Base-by-base conservation (phyloP, 2,888 invertebrate species). In the Monoplex corrugatus region DNA sequence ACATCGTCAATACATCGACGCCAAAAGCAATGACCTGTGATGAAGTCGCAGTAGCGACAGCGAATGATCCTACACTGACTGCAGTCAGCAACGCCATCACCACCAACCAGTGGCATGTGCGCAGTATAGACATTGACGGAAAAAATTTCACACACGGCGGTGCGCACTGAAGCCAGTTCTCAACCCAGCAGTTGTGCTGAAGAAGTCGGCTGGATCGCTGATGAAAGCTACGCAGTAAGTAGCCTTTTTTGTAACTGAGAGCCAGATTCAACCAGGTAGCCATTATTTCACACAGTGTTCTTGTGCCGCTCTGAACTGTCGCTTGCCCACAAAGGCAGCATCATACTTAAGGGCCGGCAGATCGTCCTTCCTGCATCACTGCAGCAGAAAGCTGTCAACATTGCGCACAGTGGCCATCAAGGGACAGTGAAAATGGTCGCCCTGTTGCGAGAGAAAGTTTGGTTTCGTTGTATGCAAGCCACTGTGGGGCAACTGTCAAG, bases 11-110 rank as follows among this genome's bases (percentile, higher is more conserved):
- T 23, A 78, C 90, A 16, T 78, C 91, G 13, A 88, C 91, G 6
- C 92, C 92, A 16, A 92, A 91, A 72, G 92, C 93, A 57, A 92
- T 93, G 91, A 90, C 90, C 63, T 35, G 92, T 13, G 91, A 91
- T n/a, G 91, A 93, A 86, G 90, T 94, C 0, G 90, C 89, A 57
- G 57, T 1, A 35, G 92, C 84, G 19, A 92, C 91, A 23, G 32
- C 43, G 3, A 87, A 82, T 0, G 92, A 93, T 87, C 80, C 87
- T 32, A 93, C 92, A 40, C 83, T 93, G 1, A 72, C 86, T 63
- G 87, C 89, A 63, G 87, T 89, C 5, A 85, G 85, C 75, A 43
- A 82, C 1, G 75, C 84, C 28, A 75, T 91, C 28, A 0, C 13
- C 3, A 45, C 89, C 23, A 50, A 38, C n/a, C 23, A 86, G 2